Percentiles rank a stretch among this genome's conserved stretches.
Evolutionary conservation across 2,888 invertebrate species (phyloP).

Genomic region (Hirudinaria manillensis): DNA sequence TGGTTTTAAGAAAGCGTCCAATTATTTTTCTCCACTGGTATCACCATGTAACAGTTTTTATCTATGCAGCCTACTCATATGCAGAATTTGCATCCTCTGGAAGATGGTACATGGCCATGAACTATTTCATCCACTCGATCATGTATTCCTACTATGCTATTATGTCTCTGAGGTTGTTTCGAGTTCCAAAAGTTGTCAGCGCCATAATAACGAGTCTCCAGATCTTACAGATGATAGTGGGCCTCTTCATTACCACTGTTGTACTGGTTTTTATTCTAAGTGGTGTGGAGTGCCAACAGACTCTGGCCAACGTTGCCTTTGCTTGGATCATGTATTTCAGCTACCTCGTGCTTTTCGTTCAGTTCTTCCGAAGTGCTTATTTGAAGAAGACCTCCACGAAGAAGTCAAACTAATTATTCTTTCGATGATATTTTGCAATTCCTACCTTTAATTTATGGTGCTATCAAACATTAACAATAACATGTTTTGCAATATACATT

Average conservation of each 20-base stretch:
- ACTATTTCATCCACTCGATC: slow-evolving; percentile 57
- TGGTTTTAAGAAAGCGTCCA: slow-evolving; percentile 56
- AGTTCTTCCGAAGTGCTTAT: slow-evolving; percentile 46
- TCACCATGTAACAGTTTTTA: slow-evolving; percentile 54
- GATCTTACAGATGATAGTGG: slow-evolving; percentile 85
- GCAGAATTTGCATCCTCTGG: slow-evolving; percentile 49
- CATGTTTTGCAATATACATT: no score
- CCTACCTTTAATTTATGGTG: no score
- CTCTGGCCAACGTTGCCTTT: slow-evolving; percentile 53
- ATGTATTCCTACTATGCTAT: slow-evolving; percentile 58
- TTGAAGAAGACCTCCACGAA: background rate
- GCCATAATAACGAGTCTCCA: slow-evolving; percentile 86
- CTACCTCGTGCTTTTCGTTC: slow-evolving; percentile 52
- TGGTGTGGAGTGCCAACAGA: slow-evolving; percentile 53
- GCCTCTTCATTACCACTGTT: slow-evolving; percentile 83
- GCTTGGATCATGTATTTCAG: slow-evolving; percentile 52
- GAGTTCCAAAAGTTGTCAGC: slow-evolving; percentile 65
- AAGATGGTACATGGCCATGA: slow-evolving; percentile 56
- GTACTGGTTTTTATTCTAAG: slow-evolving; percentile 56
- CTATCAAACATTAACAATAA: no score
- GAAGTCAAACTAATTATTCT: background rate
- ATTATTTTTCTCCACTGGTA: slow-evolving; percentile 59
- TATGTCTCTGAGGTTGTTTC: slow-evolving; percentile 50
- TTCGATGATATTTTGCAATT: background rate
- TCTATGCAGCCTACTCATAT: slow-evolving; percentile 56